Percentiles rank a stretch among this genome's conserved stretches.
These are phyloP conservation scores for Argentina silus DNA, from an alignment of 2,797 vertebrate genomes.

Conservation along the genomic window DNA sequence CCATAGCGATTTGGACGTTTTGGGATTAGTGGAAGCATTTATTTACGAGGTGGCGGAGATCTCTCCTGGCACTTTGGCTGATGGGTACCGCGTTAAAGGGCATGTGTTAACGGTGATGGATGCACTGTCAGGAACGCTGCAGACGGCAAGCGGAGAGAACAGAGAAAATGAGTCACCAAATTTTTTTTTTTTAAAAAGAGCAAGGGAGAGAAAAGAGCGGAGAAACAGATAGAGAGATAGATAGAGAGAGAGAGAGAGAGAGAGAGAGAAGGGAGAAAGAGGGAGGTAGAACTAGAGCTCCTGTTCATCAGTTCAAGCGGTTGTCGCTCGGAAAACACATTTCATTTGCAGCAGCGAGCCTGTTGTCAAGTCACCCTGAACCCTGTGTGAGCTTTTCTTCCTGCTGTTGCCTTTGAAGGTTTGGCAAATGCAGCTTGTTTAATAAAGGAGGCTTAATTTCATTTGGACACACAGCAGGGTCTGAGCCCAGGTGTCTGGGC, in stretches of 20 bases:
- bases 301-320: no score
- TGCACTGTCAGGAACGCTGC: constrained; percentile 61
- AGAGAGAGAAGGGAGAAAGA: not conserved
- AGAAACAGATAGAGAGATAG: not conserved
- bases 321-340: no score
- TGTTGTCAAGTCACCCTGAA: no score
- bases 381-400: no score
- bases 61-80: constrained; percentile 48
- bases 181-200: not conserved
- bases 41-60: constrained; percentile 49
- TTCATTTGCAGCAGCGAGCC: no score
- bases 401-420: no score
- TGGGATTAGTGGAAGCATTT: constrained; percentile 48
- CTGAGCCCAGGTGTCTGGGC: no score
- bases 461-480: no score
- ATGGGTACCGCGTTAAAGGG: constrained; percentile 43
- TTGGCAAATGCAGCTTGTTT: no score
- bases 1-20: constrained; percentile 35
- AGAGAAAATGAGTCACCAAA: constrained; percentile 55
- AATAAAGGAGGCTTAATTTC: no score
- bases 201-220: constrained; percentile 39
- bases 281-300: not conserved
- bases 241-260: not conserved
- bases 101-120: constrained; percentile 66
- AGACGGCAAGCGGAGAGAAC: constrained; percentile 71